Conservation (phyloP, 2,113 vertebrate genomes). For the Pteronura brasiliensis region DNA sequence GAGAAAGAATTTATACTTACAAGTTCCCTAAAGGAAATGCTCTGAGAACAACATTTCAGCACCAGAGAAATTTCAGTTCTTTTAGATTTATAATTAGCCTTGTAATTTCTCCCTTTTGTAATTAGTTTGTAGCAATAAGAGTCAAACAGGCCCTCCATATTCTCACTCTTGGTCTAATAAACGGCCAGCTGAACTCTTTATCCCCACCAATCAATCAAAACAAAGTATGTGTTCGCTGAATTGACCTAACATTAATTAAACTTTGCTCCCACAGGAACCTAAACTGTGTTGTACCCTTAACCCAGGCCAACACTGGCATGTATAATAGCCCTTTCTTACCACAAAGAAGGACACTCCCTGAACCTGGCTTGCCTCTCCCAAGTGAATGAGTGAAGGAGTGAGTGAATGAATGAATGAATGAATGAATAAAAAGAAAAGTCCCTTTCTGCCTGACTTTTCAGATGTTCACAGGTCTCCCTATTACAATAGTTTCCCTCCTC, state of each 20-base stretch:
- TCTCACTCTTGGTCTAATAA: background rate
- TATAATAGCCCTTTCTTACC: background rate
- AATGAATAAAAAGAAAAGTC: background rate
- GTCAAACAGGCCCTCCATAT: background rate
- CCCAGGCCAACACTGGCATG: background rate
- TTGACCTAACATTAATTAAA: background rate
- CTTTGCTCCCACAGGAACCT: background rate
- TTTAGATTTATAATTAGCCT: background rate
- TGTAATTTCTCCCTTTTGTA: background rate
- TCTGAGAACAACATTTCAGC: background rate
- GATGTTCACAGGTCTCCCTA: background rate
- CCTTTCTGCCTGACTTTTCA: background rate
- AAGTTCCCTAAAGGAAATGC: background rate
- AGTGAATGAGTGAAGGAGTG: background rate
- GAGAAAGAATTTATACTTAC: background rate
- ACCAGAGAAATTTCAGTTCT: background rate
- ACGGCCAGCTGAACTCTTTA: background rate
- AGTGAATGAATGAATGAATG: background rate
- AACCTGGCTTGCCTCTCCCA: background rate
- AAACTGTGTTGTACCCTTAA: background rate
- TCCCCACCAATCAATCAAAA: background rate
- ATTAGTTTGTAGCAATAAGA: background rate
- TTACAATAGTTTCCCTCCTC: background rate
- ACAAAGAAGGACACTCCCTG: background rate
- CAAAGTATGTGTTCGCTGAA: background rate